These are phyloP conservation scores for Drosophila ezoana DNA, from an alignment of 2,888 invertebrate species.

Conservation along the genomic window DNA sequence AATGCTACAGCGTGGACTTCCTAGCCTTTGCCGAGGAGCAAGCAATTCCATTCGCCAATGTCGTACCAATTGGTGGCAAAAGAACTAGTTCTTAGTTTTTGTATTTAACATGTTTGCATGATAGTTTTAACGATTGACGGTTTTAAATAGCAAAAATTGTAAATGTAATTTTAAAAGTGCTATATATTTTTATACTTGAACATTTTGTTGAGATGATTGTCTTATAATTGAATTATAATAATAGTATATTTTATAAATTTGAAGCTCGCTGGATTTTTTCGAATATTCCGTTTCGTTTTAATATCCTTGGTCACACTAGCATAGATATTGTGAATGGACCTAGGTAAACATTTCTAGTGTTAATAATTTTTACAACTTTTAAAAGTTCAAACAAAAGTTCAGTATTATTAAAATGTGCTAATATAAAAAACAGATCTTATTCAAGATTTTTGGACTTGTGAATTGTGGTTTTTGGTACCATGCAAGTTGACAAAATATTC, in stretches of 20 bases:
- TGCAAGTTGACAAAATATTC: no score
- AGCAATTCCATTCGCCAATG: slow-evolving; percentile 71
- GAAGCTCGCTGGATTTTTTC: neutral
- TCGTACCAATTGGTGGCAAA: slow-evolving; percentile 54
- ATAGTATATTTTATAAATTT: neutral
- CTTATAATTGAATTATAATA: neutral
- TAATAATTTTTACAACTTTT: no score
- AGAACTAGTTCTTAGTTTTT: neutral
- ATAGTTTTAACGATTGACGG: neutral
- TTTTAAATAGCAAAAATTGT: neutral
- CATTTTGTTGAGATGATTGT: neutral
- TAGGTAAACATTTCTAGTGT: no score
- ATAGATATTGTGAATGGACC: no score
- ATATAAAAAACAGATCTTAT: no score
- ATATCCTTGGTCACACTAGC: no score
- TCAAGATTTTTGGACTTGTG: no score
- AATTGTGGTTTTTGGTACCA: no score
- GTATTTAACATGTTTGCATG: slow-evolving; percentile 6
- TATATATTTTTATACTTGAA: slow-evolving; percentile 22
- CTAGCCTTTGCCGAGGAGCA: slow-evolving; percentile 85
- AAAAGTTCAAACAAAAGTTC: no score
- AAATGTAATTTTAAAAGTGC: slow-evolving; percentile 5
- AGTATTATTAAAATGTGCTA: no score
- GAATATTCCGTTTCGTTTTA: neutral
- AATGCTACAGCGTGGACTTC: slow-evolving; percentile 87